Percentiles rank a stretch among this genome's conserved stretches.
Evolutionary conservation across 1,140 invertebrate species (phyloP).

Genomic region (Neotoxoptera formosana): DNA sequence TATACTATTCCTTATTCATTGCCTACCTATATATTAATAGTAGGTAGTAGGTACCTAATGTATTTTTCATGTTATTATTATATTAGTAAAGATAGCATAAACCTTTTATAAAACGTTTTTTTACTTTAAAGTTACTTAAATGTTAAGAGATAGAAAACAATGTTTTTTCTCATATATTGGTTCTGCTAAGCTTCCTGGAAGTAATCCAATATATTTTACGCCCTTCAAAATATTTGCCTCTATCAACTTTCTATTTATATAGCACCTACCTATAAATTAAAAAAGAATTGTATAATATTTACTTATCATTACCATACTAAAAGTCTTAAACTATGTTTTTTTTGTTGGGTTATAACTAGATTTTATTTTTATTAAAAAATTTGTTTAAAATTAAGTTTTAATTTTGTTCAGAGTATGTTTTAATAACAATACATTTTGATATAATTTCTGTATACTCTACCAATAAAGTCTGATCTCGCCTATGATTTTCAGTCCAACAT

Average conservation of each 20-base stretch:
- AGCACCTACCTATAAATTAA: not conserved
- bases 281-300: not conserved
- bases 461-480: not conserved
- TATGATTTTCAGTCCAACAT: not conserved
- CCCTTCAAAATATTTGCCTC: not conserved
- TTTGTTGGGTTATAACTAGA: not conserved
- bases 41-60: not conserved
- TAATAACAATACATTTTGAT: not conserved
- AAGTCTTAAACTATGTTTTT: not conserved
- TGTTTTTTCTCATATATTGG: not conserved
- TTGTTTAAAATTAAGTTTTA: not conserved
- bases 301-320: not conserved
- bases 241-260: not conserved
- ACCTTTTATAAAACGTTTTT: too few relatives aligned
- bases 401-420: not conserved
- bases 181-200: not conserved
- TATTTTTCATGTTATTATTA: too few relatives aligned
- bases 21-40: not conserved
- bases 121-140: too few relatives aligned
- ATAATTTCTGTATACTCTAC: not conserved
- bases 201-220: not conserved
- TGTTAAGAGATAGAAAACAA: too few relatives aligned
- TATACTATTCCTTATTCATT: too few relatives aligned
- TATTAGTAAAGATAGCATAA: too few relatives aligned
- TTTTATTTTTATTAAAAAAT: not conserved